Conservation (phyloP, 2,113 vertebrate genomes). For the Marmota monax region DNA sequence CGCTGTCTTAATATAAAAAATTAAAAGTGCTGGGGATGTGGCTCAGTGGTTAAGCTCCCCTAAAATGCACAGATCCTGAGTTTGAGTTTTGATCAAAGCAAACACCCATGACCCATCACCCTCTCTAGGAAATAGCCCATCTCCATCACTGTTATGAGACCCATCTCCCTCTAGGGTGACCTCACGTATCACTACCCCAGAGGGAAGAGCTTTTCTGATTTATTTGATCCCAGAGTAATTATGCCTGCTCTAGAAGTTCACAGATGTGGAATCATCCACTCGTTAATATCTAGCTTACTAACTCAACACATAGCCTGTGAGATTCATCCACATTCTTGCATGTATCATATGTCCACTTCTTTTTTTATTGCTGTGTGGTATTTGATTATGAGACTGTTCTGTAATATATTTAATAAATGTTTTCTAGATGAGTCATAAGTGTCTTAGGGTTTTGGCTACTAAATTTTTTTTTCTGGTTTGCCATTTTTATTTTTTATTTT, state of each 20-base stretch:
- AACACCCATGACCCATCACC: neutral
- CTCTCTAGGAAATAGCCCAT: neutral
- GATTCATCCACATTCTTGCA: too few species aligned
- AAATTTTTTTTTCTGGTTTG: too few species aligned
- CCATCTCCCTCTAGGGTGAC: neutral
- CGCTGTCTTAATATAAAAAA: too few species aligned
- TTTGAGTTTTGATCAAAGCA: neutral
- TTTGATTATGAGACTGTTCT: neutral
- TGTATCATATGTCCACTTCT: neutral
- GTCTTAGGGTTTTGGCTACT: too few species aligned
- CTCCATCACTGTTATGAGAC: neutral
- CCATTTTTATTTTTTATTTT: too few species aligned
- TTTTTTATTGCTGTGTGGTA: neutral
- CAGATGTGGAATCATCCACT: neutral
- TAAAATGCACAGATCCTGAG: neutral
- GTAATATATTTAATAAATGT: neutral
- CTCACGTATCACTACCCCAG: too few species aligned
- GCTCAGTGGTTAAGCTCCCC: too few species aligned
- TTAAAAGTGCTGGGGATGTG: too few species aligned
- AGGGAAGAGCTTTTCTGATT: neutral
- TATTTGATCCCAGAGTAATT: neutral
- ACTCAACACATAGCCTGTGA: neutral
- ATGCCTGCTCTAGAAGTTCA: neutral
- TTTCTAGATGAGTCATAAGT: too few species aligned
- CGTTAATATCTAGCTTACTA: neutral